Base-by-base conservation (phyloP, 2,888 invertebrate species). In the Frankliniella intonsa region DNA sequence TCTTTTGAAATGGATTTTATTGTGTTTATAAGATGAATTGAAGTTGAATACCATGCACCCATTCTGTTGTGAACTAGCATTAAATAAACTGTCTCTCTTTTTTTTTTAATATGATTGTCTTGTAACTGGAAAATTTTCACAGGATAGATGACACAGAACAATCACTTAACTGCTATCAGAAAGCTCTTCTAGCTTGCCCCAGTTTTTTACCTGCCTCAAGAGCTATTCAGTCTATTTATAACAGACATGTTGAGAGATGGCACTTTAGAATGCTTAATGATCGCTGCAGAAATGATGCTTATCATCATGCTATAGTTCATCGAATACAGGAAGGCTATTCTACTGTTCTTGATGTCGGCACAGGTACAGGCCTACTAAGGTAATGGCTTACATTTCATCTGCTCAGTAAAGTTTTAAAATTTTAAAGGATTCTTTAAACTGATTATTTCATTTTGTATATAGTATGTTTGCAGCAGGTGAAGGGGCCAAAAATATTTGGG, bases 191-290 rank as follows among this genome's bases (percentile, higher is more conserved):
- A 82, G 84, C 89, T 1, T 89, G 92, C 85, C 87, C 89, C 0
- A 87, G 88, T 62, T 91, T 89, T 86, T 89, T 92, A 0, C 89
- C 89, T 84, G 91, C 92, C 19, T 91, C 92, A 85, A 92, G 92
- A 86, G 93, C 93, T 86, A 88, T 93, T 25, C 91, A 94, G 86
- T 92, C 92, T 84, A 88, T 93, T 0, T 92, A 92, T 85, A 92
- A 93, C 87, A 88, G 92, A 84, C 88, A 93, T 83, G 90, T 95
- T 80, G 93, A 94, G 83, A 88, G 94, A 81, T 95, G 95, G 95
- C 95, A 95, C 87, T 95, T 92, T 87, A 89, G 93, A 83, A 95
- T 95, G 95, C 87, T 95, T 50, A 96, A 95, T 88, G 95, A 95
- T 86, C 89, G 87, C 83, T 86, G 87, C 25, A 89, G 95, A 80